Evolutionary conservation across 2,113 vertebrate species (phyloP), one percentile per base, ranked within the genome.

Genomic region (Neolamprologus modestus): DNA sequence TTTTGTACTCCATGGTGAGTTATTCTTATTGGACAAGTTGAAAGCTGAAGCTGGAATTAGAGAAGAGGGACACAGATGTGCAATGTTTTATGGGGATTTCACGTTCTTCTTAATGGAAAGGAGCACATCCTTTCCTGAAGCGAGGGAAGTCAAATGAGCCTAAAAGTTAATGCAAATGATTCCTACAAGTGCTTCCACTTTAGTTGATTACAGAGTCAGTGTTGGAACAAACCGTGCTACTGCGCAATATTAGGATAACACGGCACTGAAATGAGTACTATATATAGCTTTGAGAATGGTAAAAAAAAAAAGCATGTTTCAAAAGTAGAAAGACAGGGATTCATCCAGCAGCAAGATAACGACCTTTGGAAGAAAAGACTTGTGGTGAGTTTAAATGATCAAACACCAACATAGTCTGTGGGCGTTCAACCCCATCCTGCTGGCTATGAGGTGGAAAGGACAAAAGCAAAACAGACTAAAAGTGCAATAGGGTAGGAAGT

Each of bases 31-130:
- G 68, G 87, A 81, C 63, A 81, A 73, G 59, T 88, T 90, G 61
- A 87, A 87, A 59, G 79, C 57, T 53, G 54, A 78, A 40, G 81
- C 21, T 61, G 35, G 68, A 91, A 91, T 91, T 85, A 89, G 52
- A 81, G 33, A 81, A 84, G 31, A 59, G 28, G 87, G 84, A 33
- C 42, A 13, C 85, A 82, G 79, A 81, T 88, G 78, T 24, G 37
- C 45, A 31, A 16, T 21, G 47, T 52, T 84, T 40, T 83, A 3
- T 35, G 63, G 80, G 63, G 54, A 85, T 87, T 84, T 79, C 4
- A 89, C 21, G 9, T 84, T 54, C 82, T 93, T 63, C 37, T 17
- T 59, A 82, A 82, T 57, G 81, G 79, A 24, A 84, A 82, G 33
- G 5, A 2, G 47, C 59, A 81, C 78, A 85, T 66, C 40, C 26